These are phyloP conservation scores for Philopedon plagiatum DNA, from an alignment of 2,888 invertebrate species.

Conservation along the genomic window DNA sequence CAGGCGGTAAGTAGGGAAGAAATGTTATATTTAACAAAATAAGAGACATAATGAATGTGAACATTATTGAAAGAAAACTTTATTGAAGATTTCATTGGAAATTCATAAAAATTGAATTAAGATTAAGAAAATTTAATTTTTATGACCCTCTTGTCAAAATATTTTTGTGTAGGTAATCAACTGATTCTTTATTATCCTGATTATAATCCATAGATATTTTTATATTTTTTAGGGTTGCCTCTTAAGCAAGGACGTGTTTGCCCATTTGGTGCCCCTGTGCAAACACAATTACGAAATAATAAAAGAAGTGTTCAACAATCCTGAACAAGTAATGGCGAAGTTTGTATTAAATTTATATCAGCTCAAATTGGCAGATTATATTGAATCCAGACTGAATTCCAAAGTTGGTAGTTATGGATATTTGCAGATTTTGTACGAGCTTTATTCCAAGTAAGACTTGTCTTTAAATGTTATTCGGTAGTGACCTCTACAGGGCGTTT, in stretches of 20 bases:
- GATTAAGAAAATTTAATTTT: no score
- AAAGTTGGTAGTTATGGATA: slow-evolving; percentile 90
- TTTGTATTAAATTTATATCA: slow-evolving; percentile 97
- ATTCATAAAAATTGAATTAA: no score
- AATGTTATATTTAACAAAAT: no score
- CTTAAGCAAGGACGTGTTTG: slow-evolving; percentile 90
- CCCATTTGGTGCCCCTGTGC: slow-evolving; percentile 90
- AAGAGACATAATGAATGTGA: no score
- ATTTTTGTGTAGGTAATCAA: no score
- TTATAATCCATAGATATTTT: no score
- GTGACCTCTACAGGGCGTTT: no score
- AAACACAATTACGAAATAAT: slow-evolving; percentile 88
- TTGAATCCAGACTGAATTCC: slow-evolving; percentile 85
- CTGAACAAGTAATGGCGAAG: slow-evolving; percentile 98
- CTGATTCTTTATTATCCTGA: no score
- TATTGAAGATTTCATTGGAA: no score
- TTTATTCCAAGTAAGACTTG: slow-evolving; percentile 85
- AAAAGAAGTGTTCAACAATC: slow-evolving; percentile 92
- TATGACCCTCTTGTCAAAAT: no score
- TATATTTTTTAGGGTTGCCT: slow-evolving; percentile 80
- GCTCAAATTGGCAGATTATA: slow-evolving; percentile 88
- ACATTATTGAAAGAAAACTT: no score
- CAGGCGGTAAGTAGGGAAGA: slow-evolving; percentile 79
- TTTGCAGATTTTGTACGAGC: slow-evolving; percentile 87
- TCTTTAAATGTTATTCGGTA: not conserved